Evolutionary conservation across 2,113 vertebrate genomes (phyloP).

Genomic region (Pterocles gutturalis): DNA sequence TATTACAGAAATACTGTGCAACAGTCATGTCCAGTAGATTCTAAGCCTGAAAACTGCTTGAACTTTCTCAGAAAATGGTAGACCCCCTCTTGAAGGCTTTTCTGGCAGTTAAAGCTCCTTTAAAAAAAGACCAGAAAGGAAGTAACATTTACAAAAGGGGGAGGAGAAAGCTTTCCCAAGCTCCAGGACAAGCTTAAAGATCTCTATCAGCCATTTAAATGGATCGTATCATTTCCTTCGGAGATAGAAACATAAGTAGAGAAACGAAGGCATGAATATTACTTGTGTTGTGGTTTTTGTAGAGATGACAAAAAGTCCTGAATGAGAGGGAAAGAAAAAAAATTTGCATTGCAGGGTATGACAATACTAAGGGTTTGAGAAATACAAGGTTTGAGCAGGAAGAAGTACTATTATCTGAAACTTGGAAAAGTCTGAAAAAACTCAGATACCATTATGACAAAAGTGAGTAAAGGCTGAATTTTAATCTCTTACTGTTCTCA

Average conservation of each 20-base stretch:
- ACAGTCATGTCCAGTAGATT: neutral
- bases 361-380: neutral
- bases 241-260: neutral
- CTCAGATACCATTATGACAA: neutral
- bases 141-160: neutral
- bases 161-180: neutral
- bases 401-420: neutral
- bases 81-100: neutral
- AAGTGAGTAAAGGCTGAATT: neutral
- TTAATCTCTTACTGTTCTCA: neutral
- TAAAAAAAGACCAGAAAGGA: neutral
- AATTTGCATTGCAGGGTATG: neutral
- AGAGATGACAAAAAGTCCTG: neutral
- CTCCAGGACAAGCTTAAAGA: neutral
- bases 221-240: neutral
- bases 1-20: neutral
- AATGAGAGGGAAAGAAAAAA: neutral
- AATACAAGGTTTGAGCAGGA: neutral
- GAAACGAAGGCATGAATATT: neutral
- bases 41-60: neutral
- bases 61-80: neutral
- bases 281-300: neutral
- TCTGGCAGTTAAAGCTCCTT: neutral
- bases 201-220: neutral
- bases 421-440: neutral